A percentile compares a stretch with the other conserved stretches of the same genome.
These are phyloP conservation scores for Pheosia tremula DNA, from an alignment of 2,888 invertebrate genomes.

Conservation along the genomic window DNA sequence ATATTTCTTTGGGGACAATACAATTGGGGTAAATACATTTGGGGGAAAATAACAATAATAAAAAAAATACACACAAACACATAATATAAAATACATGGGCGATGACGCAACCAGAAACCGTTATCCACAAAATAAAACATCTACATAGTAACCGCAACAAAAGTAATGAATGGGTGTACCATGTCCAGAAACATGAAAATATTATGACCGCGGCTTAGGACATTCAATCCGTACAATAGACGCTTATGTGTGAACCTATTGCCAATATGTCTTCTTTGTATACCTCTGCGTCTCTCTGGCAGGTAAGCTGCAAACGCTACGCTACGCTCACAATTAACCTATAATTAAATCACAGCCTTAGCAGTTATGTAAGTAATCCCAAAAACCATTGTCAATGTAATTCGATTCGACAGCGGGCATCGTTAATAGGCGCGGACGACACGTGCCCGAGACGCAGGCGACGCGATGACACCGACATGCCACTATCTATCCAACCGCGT, in stretches of 20 bases:
- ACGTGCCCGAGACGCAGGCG: conserved; percentile 17
- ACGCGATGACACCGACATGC: conserved; percentile 5
- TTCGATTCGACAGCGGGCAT: conserved; percentile 14
- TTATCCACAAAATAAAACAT: not conserved
- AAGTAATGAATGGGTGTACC: not conserved
- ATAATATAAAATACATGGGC: too few relatives aligned
- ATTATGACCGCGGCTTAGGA: too few relatives aligned
- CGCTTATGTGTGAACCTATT: too few relatives aligned
- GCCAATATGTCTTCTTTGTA: too few relatives aligned
- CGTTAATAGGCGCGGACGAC: conserved; percentile 22
- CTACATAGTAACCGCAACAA: not conserved
- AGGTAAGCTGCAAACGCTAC: not conserved
- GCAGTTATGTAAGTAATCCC: conserved; percentile 3
- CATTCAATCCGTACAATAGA: too few relatives aligned
- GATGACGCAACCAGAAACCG: too few relatives aligned
- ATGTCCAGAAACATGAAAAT: too few relatives aligned
- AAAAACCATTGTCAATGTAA: conserved; percentile 7
- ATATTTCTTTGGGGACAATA: too few relatives aligned
- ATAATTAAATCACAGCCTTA: not conserved
- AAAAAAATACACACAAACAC: too few relatives aligned
- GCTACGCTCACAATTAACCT: not conserved
- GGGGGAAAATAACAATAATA: too few relatives aligned
- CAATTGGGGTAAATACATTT: too few relatives aligned
- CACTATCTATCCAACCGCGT: conserved; percentile 7
- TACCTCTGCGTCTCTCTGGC: too few relatives aligned